These are phyloP conservation scores for Streptopelia turtur DNA, from an alignment of 2,797 vertebrate genomes.

Conservation along the genomic window DNA sequence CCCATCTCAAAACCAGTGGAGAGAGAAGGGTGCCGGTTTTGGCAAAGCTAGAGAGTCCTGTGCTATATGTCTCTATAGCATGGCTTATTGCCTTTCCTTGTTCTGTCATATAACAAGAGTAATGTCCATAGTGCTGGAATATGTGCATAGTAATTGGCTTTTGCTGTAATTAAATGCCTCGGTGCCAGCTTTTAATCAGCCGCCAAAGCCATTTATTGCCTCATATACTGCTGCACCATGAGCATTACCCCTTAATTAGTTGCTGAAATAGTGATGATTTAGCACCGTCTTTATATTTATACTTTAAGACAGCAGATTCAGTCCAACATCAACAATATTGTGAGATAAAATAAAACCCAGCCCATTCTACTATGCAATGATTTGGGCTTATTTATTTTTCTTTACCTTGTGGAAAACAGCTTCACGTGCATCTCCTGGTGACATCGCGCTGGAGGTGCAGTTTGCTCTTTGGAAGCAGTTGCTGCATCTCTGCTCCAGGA, in stretches of 20 bases:
- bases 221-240: constrained; percentile 62
- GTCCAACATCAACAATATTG: constrained; percentile 62
- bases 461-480: background rate
- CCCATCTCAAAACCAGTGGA: background rate
- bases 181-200: constrained; percentile 71
- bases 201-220: constrained; percentile 75
- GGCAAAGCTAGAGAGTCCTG: background rate
- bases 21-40: background rate
- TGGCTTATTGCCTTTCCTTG: constrained; percentile 16
- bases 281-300: constrained; percentile 70
- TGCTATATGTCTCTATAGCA: background rate
- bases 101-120: background rate
- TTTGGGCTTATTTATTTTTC: background rate
- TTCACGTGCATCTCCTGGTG: background rate
- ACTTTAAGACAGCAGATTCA: constrained; percentile 69
- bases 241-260: constrained; percentile 77
- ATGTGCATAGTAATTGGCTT: constrained; percentile 48
- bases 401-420: constrained; percentile 15
- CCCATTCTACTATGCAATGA: constrained; percentile 24
- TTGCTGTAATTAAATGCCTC: constrained; percentile 72
- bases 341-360: constrained; percentile 61
- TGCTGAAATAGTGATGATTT: constrained; percentile 78
- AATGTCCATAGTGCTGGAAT: constrained; percentile 1
- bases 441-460: background rate
- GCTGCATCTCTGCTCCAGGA: background rate